These are phyloP conservation scores for Parazoanthus swiftii DNA, from an alignment of 92 coral and sea anemone genomes.

Conservation along the genomic window DNA sequence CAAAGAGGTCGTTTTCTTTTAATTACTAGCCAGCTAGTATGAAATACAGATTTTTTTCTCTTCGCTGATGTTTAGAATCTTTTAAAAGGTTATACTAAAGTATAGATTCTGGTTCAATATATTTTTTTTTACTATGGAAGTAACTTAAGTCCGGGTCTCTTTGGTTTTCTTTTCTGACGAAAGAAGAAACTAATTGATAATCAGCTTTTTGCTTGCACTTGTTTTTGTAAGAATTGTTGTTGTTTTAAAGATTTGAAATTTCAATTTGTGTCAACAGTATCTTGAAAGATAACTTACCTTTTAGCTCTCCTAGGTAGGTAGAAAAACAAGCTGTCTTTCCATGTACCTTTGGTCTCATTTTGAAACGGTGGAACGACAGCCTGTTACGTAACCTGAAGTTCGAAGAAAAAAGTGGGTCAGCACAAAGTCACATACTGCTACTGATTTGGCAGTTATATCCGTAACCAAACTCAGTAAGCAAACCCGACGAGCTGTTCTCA, in stretches of 20 bases:
- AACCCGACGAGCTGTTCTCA: not conserved
- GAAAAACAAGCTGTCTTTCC: not conserved
- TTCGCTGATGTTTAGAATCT: not conserved
- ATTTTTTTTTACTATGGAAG: not conserved
- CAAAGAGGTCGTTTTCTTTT: constrained; percentile 7
- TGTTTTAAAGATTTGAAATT: too few species aligned
- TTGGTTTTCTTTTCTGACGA: too few species aligned
- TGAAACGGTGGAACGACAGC: not conserved
- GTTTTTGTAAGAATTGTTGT: not conserved
- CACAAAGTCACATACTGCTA: not conserved
- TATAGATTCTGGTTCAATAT: not conserved
- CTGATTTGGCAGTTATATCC: not conserved
- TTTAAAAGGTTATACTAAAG: not conserved
- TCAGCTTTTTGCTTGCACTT: not conserved
- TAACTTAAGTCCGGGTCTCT: not conserved
- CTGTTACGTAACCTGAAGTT: too few species aligned
- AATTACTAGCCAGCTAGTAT: not conserved
- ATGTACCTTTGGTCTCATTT: not conserved
- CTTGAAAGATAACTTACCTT: not conserved
- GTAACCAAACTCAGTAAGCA: too few species aligned
- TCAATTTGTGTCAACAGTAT: not conserved
- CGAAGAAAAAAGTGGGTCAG: not conserved
- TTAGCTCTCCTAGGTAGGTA: too few species aligned
- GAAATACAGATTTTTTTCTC: too few species aligned
- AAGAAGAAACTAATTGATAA: not conserved